Evolutionary conservation across 2,113 vertebrate genomes (phyloP), one percentile per base, ranked within the genome.

Genomic region (Ammodytes dubius): DNA sequence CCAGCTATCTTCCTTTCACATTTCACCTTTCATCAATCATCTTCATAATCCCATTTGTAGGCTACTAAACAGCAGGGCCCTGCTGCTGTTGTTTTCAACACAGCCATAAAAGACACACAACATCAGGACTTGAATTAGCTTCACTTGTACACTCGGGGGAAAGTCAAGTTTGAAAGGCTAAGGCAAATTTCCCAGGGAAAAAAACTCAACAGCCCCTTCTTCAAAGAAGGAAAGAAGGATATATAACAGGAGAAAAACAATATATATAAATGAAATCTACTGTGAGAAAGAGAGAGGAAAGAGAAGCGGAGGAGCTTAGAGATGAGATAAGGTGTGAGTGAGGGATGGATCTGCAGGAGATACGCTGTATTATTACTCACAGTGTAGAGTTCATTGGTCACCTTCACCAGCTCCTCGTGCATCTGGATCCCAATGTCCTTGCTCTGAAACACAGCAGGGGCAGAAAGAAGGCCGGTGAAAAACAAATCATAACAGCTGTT

Each of bases 401-500:
- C 98, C 50, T 99, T 99, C 93, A 98, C 95, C 65, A 99, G 96
- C 74, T 99, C 98, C 74, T 99, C 98, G 0, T 99, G 98, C 98
- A 99, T 99, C 95, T 99, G 98, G 71, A 99, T 95, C 58, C 98
- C 98, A 47, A 99, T 99, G 88, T 99, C 98, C 90, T 99, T 99
- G 90, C 98, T 99, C 98, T 99, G 95, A 43, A 96, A 97, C 77
- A 60, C 52, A 84, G 45, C 1, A 27, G 27, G 14, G 42, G 39
- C 40, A 82, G 37, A 56, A 45, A 79, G 9, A 70, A 60, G 4
- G 47, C 2, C 14, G 27, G 12, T 71, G 52, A 82, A 52, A 63
- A 63, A 72, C 66, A 64, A 80, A 75, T 27, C 4, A 65, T 13
- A 9, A 77, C 58, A 73, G 70, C 60, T 58, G 59, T 27, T 40